phyloP scores from a whole-genome alignment of 2,888 invertebrate species.

The Branchipolynoe longqiensis region DNA sequence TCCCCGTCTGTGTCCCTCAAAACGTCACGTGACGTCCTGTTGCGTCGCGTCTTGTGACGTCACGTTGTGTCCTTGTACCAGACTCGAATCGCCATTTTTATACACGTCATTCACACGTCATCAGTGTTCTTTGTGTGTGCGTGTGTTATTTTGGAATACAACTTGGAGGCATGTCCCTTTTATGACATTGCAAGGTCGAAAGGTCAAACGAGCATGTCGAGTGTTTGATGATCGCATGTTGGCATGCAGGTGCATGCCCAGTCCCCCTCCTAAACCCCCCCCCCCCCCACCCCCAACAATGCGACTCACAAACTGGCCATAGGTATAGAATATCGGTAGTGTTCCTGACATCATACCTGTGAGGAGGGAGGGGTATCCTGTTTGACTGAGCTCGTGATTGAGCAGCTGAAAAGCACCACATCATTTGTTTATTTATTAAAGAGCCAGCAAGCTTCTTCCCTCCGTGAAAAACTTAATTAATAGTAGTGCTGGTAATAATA shows the following conservation, averaged over 20 bases:
- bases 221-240: slow-evolving; percentile 51
- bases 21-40: neutral
- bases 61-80: slow-evolving; percentile 33
- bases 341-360: too few species aligned
- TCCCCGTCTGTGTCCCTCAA: neutral
- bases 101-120: slow-evolving; percentile 32
- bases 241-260: slow-evolving; percentile 51
- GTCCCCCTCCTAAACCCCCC: neutral
- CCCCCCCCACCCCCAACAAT: neutral
- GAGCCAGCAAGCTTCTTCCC: too few species aligned
- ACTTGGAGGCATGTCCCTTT: slow-evolving; percentile 46
- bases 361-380: too few species aligned
- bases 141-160: slow-evolving; percentile 9
- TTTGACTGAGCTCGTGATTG: too few species aligned
- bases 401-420: too few species aligned
- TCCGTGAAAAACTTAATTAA: too few species aligned
- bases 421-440: too few species aligned
- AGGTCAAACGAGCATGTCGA: slow-evolving; percentile 39
- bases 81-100: slow-evolving; percentile 38
- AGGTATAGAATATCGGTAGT: neutral
- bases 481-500: too few species aligned
- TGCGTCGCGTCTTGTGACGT: neutral
- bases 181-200: neutral
- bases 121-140: slow-evolving; percentile 19
- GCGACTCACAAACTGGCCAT: neutral